A percentile compares a stretch with the other conserved stretches of the same genome.
Evolutionary conservation across 2,113 vertebrate species (phyloP).

Genomic region (Gymnarchus niloticus): DNA sequence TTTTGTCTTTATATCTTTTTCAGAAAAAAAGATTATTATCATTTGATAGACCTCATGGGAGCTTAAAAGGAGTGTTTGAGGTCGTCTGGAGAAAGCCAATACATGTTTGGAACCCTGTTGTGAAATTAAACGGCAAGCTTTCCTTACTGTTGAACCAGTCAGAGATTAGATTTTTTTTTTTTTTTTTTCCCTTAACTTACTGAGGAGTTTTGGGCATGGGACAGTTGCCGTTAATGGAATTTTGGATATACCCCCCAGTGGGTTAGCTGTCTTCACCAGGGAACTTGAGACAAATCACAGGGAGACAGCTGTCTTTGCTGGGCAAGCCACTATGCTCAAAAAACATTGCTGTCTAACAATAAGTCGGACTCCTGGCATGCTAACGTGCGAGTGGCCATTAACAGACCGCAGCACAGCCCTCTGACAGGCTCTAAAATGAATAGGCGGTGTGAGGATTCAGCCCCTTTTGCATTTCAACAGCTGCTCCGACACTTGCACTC

Average conservation of each 20-base stretch:
- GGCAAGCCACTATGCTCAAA: not conserved
- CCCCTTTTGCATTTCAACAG: not conserved
- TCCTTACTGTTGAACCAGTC: not conserved
- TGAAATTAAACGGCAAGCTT: not conserved
- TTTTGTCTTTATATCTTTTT: not conserved
- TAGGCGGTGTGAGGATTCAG: not conserved
- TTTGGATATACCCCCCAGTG: not conserved
- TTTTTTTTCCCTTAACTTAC: not conserved
- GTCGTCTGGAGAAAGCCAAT: not conserved
- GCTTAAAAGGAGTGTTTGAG: not conserved
- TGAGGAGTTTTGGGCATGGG: not conserved
- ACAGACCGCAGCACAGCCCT: not conserved
- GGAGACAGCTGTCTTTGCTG: not conserved
- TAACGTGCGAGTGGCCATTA: not conserved
- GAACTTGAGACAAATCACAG: not conserved
- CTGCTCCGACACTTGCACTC: not conserved
- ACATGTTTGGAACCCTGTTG: not conserved
- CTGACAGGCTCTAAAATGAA: too few species aligned
- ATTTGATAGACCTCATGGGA: not conserved
- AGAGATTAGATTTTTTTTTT: not conserved
- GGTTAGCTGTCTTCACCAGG: not conserved
- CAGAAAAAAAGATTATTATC: not conserved
- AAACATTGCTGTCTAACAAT: not conserved
- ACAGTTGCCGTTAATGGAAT: not conserved
- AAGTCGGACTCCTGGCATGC: not conserved